Percentiles rank a stretch among this genome's conserved stretches.
Conservation (phyloP, 2,888 invertebrate species). For the Chloromyia formosa region DNA sequence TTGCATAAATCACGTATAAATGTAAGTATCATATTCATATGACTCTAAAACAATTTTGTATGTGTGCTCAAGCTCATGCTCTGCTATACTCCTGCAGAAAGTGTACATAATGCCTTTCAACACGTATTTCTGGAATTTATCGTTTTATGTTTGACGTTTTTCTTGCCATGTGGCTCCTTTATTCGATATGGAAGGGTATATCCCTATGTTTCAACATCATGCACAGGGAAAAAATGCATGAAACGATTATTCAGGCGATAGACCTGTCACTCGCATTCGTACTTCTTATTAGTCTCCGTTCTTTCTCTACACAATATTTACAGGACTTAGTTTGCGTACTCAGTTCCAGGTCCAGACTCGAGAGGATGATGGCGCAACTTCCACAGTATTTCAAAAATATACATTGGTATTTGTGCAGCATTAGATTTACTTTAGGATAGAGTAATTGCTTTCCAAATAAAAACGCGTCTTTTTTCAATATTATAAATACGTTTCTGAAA, state of each 20-base stretch:
- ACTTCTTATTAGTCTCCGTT: conserved; percentile 39
- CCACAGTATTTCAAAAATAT: no score
- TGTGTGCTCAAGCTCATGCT: neutral
- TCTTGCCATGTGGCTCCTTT: conserved; percentile 15
- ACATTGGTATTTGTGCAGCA: no score
- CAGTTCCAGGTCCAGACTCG: neutral
- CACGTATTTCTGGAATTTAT: conserved; percentile 26
- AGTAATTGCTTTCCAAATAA: no score
- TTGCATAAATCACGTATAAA: conserved; percentile 35
- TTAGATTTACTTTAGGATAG: no score
- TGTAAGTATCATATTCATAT: conserved; percentile 17
- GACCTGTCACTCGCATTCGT: conserved; percentile 46
- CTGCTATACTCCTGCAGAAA: neutral
- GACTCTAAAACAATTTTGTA: conserved; percentile 11
- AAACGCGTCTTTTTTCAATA: no score
- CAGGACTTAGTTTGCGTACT: conserved; percentile 10
- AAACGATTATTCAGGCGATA: conserved; percentile 48
- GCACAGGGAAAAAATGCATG: neutral
- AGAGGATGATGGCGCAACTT: no score
- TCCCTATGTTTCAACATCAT: neutral
- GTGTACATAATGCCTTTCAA: neutral
- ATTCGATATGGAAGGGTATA: neutral
- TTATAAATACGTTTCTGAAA: no score
- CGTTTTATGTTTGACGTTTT: conserved; percentile 40
- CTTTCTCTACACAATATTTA: conserved; percentile 24